A percentile compares a stretch with the other conserved stretches of the same genome.
Conservation (phyloP, 2,113 vertebrate genomes). For the Gnathonemus longibarbis region DNA sequence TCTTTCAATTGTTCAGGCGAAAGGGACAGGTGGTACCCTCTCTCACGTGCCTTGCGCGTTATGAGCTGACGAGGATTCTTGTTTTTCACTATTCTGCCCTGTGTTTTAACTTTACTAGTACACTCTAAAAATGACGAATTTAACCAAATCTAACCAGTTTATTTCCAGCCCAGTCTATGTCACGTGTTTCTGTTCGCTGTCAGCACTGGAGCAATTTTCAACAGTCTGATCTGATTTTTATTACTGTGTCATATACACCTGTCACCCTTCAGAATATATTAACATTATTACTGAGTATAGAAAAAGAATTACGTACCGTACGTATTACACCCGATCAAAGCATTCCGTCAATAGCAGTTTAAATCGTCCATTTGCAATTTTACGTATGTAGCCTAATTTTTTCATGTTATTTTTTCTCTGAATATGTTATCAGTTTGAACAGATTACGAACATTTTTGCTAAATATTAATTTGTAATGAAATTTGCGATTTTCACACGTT, state of each 20-base stretch:
- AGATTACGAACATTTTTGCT: not conserved
- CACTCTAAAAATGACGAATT: not conserved
- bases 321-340: not conserved
- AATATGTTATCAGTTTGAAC: not conserved
- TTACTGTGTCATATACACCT: not conserved
- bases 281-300: not conserved
- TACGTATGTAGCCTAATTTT: not conserved
- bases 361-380: not conserved
- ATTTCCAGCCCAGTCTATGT: not conserved
- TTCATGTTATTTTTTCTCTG: not conserved
- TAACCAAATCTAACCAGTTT: not conserved
- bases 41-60: not conserved
- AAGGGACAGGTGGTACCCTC: not conserved
- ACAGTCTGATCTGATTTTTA: not conserved
- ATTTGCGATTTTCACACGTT: not conserved
- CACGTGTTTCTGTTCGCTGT: not conserved
- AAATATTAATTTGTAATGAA: not conserved
- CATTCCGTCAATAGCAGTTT: not conserved
- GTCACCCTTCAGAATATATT: not conserved
- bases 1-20: too few species aligned
- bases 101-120: not conserved
- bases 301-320: not conserved
- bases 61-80: not conserved
- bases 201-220: not conserved
- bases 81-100: not conserved